phyloP scores from a whole-genome alignment of 2,888 invertebrate species.

The Fragum whitleyi region DNA sequence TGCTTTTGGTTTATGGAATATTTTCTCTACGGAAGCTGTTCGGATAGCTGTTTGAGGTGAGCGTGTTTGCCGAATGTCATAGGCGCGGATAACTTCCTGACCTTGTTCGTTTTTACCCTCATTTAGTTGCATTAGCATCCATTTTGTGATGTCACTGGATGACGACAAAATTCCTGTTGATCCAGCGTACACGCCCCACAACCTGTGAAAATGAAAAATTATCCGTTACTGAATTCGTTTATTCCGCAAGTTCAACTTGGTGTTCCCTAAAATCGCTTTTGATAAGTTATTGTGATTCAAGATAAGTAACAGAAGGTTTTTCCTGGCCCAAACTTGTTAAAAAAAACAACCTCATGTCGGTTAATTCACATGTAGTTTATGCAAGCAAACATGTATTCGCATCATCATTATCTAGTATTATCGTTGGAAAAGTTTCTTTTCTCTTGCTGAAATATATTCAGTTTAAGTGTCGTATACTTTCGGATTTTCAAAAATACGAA shows the following conservation, averaged over 20 bases:
- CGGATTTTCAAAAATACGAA: background rate
- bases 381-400: no score
- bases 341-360: no score
- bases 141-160: constrained; percentile 81
- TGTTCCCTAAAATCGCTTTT: no score
- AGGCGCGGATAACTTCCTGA: constrained; percentile 57
- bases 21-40: constrained; percentile 53
- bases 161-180: constrained; percentile 79
- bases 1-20: constrained; percentile 71
- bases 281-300: no score
- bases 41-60: constrained; percentile 65
- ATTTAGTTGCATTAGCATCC: constrained; percentile 79
- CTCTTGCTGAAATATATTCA: no score
- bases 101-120: constrained; percentile 71
- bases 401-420: no score
- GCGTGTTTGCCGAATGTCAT: constrained; percentile 69
- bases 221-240: no score
- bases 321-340: no score
- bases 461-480: background rate
- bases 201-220: constrained; percentile 61
- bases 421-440: no score
- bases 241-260: no score
- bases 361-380: no score
- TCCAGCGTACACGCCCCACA: constrained; percentile 75
- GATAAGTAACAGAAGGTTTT: no score